Conservation (phyloP, 2,113 vertebrate species). For the Setophaga coronata region DNA sequence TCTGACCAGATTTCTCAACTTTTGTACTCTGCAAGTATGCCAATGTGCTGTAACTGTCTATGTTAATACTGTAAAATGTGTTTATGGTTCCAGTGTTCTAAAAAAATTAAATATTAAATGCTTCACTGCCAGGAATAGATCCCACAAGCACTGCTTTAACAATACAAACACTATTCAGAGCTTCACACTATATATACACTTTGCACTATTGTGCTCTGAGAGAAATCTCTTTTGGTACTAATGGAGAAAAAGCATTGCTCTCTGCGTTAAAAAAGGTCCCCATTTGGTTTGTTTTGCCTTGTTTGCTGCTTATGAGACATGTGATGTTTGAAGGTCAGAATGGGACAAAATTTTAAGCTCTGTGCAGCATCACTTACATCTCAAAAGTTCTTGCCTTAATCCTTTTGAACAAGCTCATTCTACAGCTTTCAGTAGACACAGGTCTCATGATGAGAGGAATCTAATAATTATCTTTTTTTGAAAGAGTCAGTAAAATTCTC, state of each 20-base stretch:
- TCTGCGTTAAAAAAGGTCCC: not conserved
- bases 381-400: not conserved
- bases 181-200: not conserved
- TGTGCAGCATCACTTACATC: not conserved
- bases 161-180: not conserved
- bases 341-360: not conserved
- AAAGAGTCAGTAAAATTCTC: not conserved
- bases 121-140: not conserved
- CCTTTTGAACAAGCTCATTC: not conserved
- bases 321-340: not conserved
- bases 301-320: not conserved
- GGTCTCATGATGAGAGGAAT: not conserved
- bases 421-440: not conserved
- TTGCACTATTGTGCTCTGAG: not conserved
- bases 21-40: not conserved
- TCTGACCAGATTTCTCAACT: slow-evolving; percentile 46
- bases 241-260: not conserved
- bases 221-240: not conserved
- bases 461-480: not conserved
- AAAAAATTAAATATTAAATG: not conserved
- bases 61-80: not conserved
- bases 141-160: not conserved
- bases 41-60: not conserved
- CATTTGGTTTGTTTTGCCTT: not conserved
- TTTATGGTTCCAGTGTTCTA: not conserved